Percentiles rank a stretch among this genome's conserved stretches.
Conservation (phyloP, 2,888 invertebrate species). For the Heliconius ethilla region DNA sequence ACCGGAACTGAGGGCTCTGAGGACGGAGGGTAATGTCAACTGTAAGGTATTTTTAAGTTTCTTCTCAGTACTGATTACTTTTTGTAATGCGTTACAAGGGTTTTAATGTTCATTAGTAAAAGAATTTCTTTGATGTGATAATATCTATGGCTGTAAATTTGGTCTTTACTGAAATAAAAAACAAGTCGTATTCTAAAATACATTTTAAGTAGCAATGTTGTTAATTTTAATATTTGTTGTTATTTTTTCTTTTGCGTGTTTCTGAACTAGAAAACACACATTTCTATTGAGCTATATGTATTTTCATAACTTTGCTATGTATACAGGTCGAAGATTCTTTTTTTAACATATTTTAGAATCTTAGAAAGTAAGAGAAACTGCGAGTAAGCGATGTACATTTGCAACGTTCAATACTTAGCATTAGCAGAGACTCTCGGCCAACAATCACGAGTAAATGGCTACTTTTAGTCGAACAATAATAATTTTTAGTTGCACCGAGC, state of each 20-base stretch:
- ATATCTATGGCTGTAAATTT: slow-evolving; percentile 5
- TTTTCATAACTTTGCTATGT: not conserved
- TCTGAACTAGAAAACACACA: not conserved
- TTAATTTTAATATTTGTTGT: not conserved
- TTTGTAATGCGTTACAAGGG: slow-evolving; percentile 50
- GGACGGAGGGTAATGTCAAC: slow-evolving; percentile 80
- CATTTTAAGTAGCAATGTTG: not conserved
- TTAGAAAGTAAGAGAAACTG: slow-evolving; percentile 7
- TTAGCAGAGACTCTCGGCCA: slow-evolving; percentile 49
- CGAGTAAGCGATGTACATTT: slow-evolving; percentile 9
- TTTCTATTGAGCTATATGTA: not conserved
- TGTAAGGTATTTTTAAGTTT: slow-evolving; percentile 76
- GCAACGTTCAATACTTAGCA: slow-evolving; percentile 25
- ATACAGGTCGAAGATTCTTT: not conserved
- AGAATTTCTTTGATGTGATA: slow-evolving; percentile 12
- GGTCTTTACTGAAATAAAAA: not conserved
- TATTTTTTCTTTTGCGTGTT: not conserved
- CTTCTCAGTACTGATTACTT: slow-evolving; percentile 73
- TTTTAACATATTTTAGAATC: not conserved
- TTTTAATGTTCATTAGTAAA: slow-evolving; percentile 47
- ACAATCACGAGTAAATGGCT: slow-evolving; percentile 74
- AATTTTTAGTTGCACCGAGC: slow-evolving; percentile 78
- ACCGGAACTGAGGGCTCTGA: slow-evolving; percentile 80
- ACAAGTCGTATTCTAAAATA: not conserved
- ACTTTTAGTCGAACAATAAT: slow-evolving; percentile 81